Evolutionary conservation across 1,140 invertebrate species (phyloP).

Genomic region (Babylonia areolata): DNA sequence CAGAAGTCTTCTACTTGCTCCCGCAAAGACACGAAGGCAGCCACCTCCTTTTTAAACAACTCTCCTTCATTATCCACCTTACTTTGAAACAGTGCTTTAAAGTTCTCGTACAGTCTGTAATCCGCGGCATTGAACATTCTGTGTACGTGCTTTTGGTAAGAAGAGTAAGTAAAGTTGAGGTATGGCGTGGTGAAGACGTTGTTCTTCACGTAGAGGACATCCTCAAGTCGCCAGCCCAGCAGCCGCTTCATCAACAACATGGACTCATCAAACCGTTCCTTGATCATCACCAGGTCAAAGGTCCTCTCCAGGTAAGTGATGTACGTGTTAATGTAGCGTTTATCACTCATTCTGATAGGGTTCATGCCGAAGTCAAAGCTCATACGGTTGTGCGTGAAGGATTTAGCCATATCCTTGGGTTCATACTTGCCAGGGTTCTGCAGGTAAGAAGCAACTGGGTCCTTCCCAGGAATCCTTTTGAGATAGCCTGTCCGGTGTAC

Average conservation of each 20-base stretch:
- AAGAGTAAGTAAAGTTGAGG: neutral
- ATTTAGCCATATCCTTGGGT: neutral
- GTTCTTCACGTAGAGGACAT: slow-evolving; percentile 65
- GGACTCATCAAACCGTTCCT: slow-evolving; percentile 78
- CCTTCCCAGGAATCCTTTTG: slow-evolving; percentile 44
- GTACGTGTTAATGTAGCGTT: slow-evolving; percentile 1
- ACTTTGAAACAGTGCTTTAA: slow-evolving; percentile 31
- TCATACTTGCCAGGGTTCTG: slow-evolving; percentile 42
- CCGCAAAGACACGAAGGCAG: slow-evolving; percentile 17
- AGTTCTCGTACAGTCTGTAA: slow-evolving; percentile 48
- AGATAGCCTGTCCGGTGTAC: slow-evolving; percentile 43
- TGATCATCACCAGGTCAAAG: slow-evolving; percentile 77
- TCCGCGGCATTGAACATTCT: slow-evolving; percentile 35
- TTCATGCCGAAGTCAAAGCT: slow-evolving; percentile 44
- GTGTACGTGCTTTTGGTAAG: slow-evolving; percentile 12
- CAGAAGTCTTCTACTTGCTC: slow-evolving; percentile 35
- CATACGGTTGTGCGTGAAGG: slow-evolving; percentile 43
- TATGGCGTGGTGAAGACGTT: slow-evolving; percentile 23
- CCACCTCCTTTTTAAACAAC: slow-evolving; percentile 39
- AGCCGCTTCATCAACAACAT: slow-evolving; percentile 75
- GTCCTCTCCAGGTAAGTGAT: slow-evolving; percentile 61
- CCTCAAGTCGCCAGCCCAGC: slow-evolving; percentile 76
- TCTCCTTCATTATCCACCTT: slow-evolving; percentile 26
- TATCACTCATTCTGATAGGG: neutral
- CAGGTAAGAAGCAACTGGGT: slow-evolving; percentile 55